Percentiles rank a stretch among this genome's conserved stretches.
phyloP scores from a whole-genome alignment of 2,797 vertebrate genomes.

The Periophthalmus magnuspinnatus region DNA sequence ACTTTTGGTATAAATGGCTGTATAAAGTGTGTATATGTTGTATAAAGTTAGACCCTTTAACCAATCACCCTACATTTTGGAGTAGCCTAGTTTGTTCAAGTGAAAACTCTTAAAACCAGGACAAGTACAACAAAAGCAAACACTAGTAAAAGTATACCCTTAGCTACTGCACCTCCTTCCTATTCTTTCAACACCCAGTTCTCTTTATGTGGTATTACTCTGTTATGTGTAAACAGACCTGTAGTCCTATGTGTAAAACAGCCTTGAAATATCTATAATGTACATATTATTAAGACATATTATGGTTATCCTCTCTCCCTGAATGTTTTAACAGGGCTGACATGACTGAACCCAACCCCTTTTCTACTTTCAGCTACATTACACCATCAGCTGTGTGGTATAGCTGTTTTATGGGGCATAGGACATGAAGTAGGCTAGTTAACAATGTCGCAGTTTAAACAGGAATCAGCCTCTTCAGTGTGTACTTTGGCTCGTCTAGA shows the following conservation, averaged over 20 bases:
- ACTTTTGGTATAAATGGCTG: too few relatives aligned
- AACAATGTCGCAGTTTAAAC: constrained; percentile 1
- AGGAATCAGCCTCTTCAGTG: constrained; percentile 15
- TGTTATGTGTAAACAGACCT: neutral
- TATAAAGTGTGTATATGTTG: too few relatives aligned
- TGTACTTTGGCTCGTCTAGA: constrained; percentile 28
- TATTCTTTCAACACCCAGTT: neutral
- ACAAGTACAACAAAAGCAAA: too few relatives aligned
- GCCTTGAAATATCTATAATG: neutral
- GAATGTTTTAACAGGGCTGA: neutral
- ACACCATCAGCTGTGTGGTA: neutral
- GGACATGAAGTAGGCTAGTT: neutral
- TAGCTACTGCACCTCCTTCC: neutral
- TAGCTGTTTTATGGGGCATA: neutral
- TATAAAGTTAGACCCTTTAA: too few relatives aligned
- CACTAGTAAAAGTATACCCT: too few relatives aligned
- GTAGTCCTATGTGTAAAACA: neutral
- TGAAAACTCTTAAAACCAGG: too few relatives aligned
- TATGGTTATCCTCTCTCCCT: neutral
- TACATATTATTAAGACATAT: neutral
- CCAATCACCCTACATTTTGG: too few relatives aligned
- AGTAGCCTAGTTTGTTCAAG: too few relatives aligned
- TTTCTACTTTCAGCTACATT: neutral
- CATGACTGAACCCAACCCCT: neutral
- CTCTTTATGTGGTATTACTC: neutral